These are phyloP conservation scores for Hormiphora californensis DNA, from an alignment of 37 sponge, comb jelly and placozoan genomes.

Conservation along the genomic window DNA sequence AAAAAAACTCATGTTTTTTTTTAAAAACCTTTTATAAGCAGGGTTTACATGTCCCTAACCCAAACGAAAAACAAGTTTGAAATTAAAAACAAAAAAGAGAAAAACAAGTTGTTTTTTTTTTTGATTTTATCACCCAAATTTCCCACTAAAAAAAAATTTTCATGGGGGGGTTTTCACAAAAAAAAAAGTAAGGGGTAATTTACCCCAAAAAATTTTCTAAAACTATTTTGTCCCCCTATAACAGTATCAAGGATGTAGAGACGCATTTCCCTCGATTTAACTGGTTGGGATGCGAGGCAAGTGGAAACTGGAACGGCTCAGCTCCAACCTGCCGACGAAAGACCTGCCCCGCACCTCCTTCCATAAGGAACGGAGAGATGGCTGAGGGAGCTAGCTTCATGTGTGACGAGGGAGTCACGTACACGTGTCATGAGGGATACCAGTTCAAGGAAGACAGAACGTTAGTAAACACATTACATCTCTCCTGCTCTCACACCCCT, in stretches of 20 bases:
- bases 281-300: not conserved
- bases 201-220: too few species aligned
- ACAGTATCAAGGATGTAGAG: not conserved
- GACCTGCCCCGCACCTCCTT: not conserved
- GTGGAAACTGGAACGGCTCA: slow-evolving; percentile 33
- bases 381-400: not conserved
- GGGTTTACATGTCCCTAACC: too few species aligned
- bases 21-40: too few species aligned
- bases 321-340: not conserved
- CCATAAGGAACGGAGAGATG: not conserved
- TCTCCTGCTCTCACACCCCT: not conserved
- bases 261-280: not conserved
- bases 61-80: too few species aligned
- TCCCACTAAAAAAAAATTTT: too few species aligned
- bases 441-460: not conserved
- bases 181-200: too few species aligned
- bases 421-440: slow-evolving; percentile 27
- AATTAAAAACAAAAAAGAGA: too few species aligned
- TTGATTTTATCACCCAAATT: too few species aligned
- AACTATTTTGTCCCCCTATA: too few species aligned
- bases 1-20: too few species aligned
- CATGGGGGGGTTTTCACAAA: too few species aligned
- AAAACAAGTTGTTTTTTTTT: too few species aligned
- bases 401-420: not conserved
- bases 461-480: not conserved